Base-by-base conservation (phyloP, 2,797 vertebrate genomes). In the Telmatherina bonti region DNA sequence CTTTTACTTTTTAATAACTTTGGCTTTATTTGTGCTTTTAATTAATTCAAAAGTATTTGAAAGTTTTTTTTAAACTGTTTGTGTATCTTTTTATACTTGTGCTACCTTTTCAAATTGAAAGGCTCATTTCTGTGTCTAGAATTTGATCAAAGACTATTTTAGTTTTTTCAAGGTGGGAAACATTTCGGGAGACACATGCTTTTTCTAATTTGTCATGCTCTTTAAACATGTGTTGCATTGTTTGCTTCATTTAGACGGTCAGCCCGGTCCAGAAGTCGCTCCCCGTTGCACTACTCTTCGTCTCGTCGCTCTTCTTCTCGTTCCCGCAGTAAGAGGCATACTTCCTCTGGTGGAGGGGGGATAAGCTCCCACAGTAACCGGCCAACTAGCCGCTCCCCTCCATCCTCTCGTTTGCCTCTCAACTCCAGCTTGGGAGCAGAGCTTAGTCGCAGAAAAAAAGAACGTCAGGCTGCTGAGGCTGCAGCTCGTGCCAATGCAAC, bases 341-440 rank as follows among this genome's bases (percentile, higher is more conserved):
- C 95, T 55, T 95, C 96, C n/a, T 91, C 93, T 1, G 81, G 53
- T 1, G 87, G 85, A 1, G 67, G 67, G 0, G 91, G 89, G 0
- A 62, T 83, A 26, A 92, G 95, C 62, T 95, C 96, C 41, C 93
- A 94, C 87, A 96, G 93, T 70, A 96, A 93, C 82, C 95, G 96
- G 69, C 96, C 97, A 62, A 89, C 96, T 72, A 98, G 97, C 85
- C 97, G 97, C 72, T 99, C 98, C 81, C 59, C 98, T 88, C 57
- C 97, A 0, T 91, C 97, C 0, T 94, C 93, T 0, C 93, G 95
- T 52, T 93, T 99, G 58, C 97, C 98, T 0, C 93, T 98, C 16
- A 96, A 96, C 86, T 98, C 97, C 77, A 99, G 97, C 72, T 92
- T 99, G 15, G 97, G 97, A 22, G 97, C 98, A 5, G 97, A 99